phyloP scores from a whole-genome alignment of 2,888 invertebrate genomes.

The Chesias legatella region DNA sequence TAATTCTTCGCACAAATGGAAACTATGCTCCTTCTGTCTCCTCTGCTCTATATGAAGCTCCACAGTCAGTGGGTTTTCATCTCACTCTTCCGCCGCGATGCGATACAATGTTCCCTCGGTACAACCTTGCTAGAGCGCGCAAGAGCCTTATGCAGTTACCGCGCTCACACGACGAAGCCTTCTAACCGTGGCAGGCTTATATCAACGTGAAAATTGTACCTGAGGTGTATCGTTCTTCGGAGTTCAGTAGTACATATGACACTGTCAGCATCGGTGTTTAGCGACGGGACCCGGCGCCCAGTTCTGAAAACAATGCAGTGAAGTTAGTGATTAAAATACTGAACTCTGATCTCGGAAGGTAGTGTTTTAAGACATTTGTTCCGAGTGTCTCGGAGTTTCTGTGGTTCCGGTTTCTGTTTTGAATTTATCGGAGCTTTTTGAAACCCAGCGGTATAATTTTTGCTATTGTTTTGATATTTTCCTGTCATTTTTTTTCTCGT shows the following conservation, averaged over 20 bases:
- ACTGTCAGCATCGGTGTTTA: conserved; percentile 38
- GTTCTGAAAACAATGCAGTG: conserved; percentile 50
- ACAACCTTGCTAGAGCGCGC: conserved; percentile 14
- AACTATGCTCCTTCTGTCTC: not conserved
- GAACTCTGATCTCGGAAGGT: conserved; percentile 55
- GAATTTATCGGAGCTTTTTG: conserved; percentile 13
- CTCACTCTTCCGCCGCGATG: conserved; percentile 58
- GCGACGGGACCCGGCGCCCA: conserved; percentile 26
- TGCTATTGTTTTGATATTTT: conserved; percentile 13
- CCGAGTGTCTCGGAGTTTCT: conserved; percentile 10
- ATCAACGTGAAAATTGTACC: conserved; percentile 66
- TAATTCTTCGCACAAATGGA: too few species aligned
- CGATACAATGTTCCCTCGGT: conserved; percentile 56
- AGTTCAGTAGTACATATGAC: conserved; percentile 60
- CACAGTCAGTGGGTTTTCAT: conserved; percentile 53
- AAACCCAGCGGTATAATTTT: conserved; percentile 18
- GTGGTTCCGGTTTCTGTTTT: conserved; percentile 23
- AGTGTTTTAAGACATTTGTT: conserved; percentile 32
- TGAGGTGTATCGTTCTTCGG: conserved; percentile 48
- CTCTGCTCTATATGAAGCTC: conserved; percentile 39
- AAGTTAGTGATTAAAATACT: conserved; percentile 51
- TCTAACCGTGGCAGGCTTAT: conserved; percentile 44
- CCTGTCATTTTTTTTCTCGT: too few species aligned
- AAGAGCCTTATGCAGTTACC: conserved; percentile 19
- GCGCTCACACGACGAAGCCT: conserved; percentile 28